Percentiles rank a stretch among this genome's conserved stretches.
These are phyloP conservation scores for Ascidia mentula DNA, from an alignment of 23 tunicate genomes.

Conservation along the genomic window DNA sequence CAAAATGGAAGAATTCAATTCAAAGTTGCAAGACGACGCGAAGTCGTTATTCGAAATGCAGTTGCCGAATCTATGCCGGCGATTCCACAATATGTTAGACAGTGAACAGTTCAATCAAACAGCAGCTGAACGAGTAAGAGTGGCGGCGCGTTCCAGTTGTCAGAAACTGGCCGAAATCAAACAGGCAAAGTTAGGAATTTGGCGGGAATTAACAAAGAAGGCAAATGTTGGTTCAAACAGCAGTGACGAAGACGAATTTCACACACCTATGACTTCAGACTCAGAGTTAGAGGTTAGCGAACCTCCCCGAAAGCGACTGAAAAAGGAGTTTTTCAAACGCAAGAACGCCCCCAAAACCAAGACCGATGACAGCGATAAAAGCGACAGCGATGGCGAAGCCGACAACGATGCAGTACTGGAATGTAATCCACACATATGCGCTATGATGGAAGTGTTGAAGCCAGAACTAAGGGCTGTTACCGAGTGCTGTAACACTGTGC, in stretches of 20 bases:
- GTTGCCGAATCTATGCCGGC: constrained; percentile 39
- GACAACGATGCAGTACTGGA: constrained; percentile 47
- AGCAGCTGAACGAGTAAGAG: constrained; percentile 26
- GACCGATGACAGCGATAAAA: constrained; percentile 12
- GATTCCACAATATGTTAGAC: constrained; percentile 32
- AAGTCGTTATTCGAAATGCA: constrained; percentile 26
- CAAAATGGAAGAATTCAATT: constrained; percentile 45
- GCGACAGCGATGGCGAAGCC: constrained; percentile 51
- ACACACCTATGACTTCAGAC: constrained; percentile 89
- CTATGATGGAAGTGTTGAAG: constrained; percentile 55
- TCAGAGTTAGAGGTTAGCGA: constrained; percentile 33
- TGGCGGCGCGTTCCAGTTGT: constrained; percentile 44
- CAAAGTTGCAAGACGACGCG: constrained; percentile 36
- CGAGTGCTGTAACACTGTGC: constrained; percentile 85
- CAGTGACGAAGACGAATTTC: constrained; percentile 55
- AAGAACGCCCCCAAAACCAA: constrained; percentile 27
- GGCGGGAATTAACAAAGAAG: background rate
- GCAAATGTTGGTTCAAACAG: background rate
- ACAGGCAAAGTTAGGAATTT: constrained; percentile 3
- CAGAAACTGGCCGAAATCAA: constrained; percentile 34
- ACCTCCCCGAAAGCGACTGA: constrained; percentile 30
- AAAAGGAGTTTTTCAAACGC: constrained; percentile 18
- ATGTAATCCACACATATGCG: constrained; percentile 58
- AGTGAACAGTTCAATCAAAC: constrained; percentile 25
- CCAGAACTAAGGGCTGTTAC: constrained; percentile 64